These are phyloP conservation scores for Drosophila barbarae DNA, from an alignment of 2,888 invertebrate species.

Conservation along the genomic window DNA sequence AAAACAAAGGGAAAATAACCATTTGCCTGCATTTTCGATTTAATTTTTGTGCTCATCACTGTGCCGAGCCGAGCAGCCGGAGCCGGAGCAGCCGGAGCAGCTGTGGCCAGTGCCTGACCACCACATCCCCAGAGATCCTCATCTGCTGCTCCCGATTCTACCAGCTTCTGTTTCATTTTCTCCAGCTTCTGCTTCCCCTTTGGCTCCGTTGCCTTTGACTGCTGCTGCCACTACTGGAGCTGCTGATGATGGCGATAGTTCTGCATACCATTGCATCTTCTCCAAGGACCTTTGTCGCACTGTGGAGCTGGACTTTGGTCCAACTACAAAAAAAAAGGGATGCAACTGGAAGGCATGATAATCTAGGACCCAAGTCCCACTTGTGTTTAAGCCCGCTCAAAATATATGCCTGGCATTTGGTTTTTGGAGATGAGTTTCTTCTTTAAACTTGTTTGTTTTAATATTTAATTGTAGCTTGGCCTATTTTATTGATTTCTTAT, in stretches of 20 bases:
- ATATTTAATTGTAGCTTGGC: neutral
- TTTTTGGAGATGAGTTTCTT: neutral
- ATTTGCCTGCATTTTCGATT: constrained; percentile 71
- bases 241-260: constrained; percentile 31
- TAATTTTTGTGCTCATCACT: constrained; percentile 64
- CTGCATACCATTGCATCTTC: constrained; percentile 24
- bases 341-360: neutral
- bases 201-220: constrained; percentile 10
- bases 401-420: neutral
- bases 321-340: neutral
- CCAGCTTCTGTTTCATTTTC: constrained; percentile 18
- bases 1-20: constrained; percentile 57
- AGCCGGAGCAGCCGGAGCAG: constrained; percentile 12
- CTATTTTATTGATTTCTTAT: too few relatives aligned
- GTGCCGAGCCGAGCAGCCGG: constrained; percentile 20
- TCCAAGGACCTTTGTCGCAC: constrained; percentile 10
- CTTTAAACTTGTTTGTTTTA: neutral
- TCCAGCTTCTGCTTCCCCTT: neutral
- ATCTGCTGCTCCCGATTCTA: constrained; percentile 8
- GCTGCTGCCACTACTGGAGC: constrained; percentile 20
- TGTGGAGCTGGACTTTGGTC: constrained; percentile 9
- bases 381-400: neutral
- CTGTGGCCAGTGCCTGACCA: constrained; percentile 41
- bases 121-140: constrained; percentile 35
- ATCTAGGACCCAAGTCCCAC: neutral